Evolutionary conservation across 2,113 vertebrate genomes (phyloP).

Genomic region (Poecilia latipinna): DNA sequence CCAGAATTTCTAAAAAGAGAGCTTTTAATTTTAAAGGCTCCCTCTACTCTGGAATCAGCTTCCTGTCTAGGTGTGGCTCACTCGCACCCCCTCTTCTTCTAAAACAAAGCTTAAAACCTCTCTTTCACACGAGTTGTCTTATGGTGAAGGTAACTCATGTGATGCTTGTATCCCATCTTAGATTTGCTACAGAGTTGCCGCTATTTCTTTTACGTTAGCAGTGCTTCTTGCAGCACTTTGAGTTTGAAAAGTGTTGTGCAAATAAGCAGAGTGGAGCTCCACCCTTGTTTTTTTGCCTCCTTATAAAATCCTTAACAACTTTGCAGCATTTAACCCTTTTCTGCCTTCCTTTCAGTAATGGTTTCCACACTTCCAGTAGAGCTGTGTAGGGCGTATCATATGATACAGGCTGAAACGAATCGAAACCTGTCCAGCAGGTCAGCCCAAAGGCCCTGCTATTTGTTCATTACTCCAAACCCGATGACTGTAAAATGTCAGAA

Average conservation of each 20-base stretch:
- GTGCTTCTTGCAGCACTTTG: not conserved
- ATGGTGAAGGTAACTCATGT: not conserved
- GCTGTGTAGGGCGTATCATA: not conserved
- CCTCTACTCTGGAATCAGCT: too few relatives aligned
- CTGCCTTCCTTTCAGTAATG: not conserved
- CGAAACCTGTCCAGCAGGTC: not conserved
- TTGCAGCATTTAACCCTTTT: not conserved
- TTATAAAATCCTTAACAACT: not conserved
- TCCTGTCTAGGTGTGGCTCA: too few relatives aligned
- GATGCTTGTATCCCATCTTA: not conserved
- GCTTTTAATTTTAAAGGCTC: not conserved
- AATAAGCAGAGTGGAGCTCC: not conserved
- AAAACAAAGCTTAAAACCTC: not conserved
- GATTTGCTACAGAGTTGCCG: not conserved
- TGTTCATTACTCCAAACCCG: not conserved
- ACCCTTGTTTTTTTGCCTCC: not conserved
- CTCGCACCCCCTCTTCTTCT: not conserved
- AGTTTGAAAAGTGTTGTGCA: not conserved
- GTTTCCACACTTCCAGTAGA: not conserved
- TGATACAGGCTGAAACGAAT: not conserved
- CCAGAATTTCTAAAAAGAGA: not conserved
- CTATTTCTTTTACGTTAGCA: too few relatives aligned
- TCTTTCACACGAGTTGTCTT: not conserved
- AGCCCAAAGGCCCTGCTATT: not conserved
- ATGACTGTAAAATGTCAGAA: not conserved